Base-by-base conservation (phyloP, 2,797 vertebrate genomes). In the Pseudochromis fuscus region DNA sequence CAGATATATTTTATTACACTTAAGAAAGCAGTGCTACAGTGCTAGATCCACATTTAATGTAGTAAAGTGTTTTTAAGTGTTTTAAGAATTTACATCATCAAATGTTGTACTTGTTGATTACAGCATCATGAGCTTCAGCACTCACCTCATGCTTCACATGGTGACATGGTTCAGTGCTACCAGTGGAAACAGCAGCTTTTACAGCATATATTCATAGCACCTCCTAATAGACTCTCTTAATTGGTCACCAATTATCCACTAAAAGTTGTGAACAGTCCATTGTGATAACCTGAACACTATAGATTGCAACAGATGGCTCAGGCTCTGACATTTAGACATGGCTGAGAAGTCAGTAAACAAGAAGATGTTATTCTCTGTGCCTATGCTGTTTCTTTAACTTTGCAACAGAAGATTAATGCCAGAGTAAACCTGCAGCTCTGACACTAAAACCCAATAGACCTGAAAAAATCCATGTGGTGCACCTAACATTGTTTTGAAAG, bases 241-340 rank as follows among this genome's bases (percentile, higher is more conserved):
- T 61, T 60, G 19, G 67, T 60, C n/a, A 45, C 52, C 49, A 63
- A 15, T 68, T 50, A 42, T 49, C 33, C 28, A 24, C 44, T 62
- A 33, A 15, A 10, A 55, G 52, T 58, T 44, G 48, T 40, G 37
- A 64, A 23, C 30, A 38, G 37, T 78, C 42, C 31, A 13, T 52
- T 21, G 21, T 68, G 42, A 40, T 45, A 35, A 53, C 45, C 21
- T 46, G 18, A 31, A 31, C 38, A 2, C 23, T 42, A 21, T 21
- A 35, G 50, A 71, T 24, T 38, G 27, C 51, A 48, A 48, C 15
- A 23, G 50, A 61, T 16, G n/a, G 23, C 19, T 56, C 46, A 12
- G 16, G 11, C 5, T 64, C 27, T 75, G 58, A 72, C 66, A 75
- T 79, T 80, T 55, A 69, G 25, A 68, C 53, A 19, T 15, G 24